A percentile compares a stretch with the other conserved stretches of the same genome.
phyloP scores from a whole-genome alignment of 2,888 invertebrate species.

The Acronicta leporina region DNA sequence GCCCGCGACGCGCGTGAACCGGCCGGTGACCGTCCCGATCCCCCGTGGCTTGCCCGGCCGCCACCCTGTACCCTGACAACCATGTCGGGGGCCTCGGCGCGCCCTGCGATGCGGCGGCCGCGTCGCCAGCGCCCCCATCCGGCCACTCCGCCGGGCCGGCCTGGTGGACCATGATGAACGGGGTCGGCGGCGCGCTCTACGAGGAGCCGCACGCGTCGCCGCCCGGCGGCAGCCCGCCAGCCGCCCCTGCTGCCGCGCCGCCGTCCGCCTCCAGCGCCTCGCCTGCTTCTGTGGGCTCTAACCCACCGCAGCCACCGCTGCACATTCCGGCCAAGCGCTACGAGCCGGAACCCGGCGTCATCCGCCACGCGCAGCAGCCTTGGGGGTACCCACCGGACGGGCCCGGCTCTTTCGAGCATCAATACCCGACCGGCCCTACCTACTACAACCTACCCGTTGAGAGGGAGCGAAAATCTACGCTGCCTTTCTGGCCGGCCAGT shows the following conservation, averaged over 20 bases:
- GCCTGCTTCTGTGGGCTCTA: constrained; percentile 90
- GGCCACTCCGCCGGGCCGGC: constrained; percentile 95
- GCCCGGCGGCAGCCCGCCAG: constrained; percentile 90
- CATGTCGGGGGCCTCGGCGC: constrained; percentile 91
- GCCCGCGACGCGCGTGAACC: constrained; percentile 87
- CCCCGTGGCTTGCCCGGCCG: constrained; percentile 95
- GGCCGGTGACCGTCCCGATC: constrained; percentile 82
- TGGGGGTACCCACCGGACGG: constrained; percentile 93
- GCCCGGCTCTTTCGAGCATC: constrained; percentile 91
- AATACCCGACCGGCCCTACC: constrained; percentile 91
- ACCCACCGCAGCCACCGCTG: constrained; percentile 93
- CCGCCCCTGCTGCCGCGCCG: constrained; percentile 92
- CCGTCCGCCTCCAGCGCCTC: constrained; percentile 88
- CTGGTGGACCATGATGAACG: constrained; percentile 96
- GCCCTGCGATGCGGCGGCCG: constrained; percentile 91
- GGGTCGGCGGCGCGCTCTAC: constrained; percentile 93
- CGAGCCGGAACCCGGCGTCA: constrained; percentile 92
- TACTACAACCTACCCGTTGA: constrained; percentile 93
- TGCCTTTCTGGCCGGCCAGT: constrained; percentile 92
- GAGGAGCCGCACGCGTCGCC: constrained; percentile 92
- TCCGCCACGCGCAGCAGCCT: constrained; percentile 93
- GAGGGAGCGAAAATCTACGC: constrained; percentile 90
- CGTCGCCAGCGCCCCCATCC: constrained; percentile 94
- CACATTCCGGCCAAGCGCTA: constrained; percentile 97
- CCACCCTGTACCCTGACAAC: constrained; percentile 95